Base-by-base conservation (phyloP, 2,888 invertebrate species). In the Hecatera dysodea region DNA sequence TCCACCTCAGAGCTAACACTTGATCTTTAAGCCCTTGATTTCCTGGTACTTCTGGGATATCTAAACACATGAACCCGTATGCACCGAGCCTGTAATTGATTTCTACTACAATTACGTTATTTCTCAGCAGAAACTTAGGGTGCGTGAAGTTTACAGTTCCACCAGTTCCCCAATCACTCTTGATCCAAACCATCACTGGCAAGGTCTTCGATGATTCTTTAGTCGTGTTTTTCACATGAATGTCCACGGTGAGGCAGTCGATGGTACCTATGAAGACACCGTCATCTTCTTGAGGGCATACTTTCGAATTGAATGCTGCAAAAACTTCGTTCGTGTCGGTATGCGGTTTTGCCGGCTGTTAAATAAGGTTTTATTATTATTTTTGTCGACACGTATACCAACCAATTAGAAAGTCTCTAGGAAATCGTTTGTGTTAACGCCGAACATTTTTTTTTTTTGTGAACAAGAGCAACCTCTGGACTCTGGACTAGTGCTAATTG, bases 21-120 rank as follows among this genome's bases (percentile, higher is more conserved):
- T 50, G 50, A 17, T 50, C 50, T 27, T 50, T 50, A 17, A 50
- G 50, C 8, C 50, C 50, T 50, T 50, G 50, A 50, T 50, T 50
- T 27, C 50, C 50, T 50, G 50, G 50, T 50, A 50, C 50, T 50
- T 24, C 24, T 50, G 50, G 17, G 24, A 17, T 50, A 17, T 50
- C 50, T 1, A 50, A 24, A 17, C 24, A 50, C 24, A 50, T 50
- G 24, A 50, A 50, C 15, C 50, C 50, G 17, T 50, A 17, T 7
- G 24, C 24, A 50, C 50, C 50, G 17, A 17, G 15, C 24, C 50
- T 50, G 24, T 17, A 50, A 27, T 50, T 24, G 24, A 50, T 17
- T 50, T 7, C 50, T 50, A 50, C 24, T 3, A 50, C 50, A 50
- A 27, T 50, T 1, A 50, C 24, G 24, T 17, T 17, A 17, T 50